A percentile compares a stretch with the other conserved stretches of the same genome.
Evolutionary conservation across 2,113 vertebrate genomes (phyloP).

Genomic region (Dicentrarchus labrax): DNA sequence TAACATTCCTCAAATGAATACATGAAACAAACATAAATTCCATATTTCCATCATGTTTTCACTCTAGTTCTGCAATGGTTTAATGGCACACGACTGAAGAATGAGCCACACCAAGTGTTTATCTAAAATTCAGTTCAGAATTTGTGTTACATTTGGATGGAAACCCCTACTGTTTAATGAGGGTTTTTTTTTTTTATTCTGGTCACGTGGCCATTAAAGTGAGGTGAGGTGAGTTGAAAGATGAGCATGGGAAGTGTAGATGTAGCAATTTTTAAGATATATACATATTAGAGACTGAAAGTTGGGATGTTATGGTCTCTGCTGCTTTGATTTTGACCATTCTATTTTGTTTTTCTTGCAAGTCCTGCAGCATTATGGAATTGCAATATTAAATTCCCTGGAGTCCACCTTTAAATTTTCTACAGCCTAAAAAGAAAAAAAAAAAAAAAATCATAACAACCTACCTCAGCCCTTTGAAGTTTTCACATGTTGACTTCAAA

Average conservation of each 20-base stretch:
- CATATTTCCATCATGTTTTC: too few relatives aligned
- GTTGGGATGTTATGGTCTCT: not conserved
- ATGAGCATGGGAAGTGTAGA: not conserved
- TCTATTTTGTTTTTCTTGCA: not conserved
- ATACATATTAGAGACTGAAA: not conserved
- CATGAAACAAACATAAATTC: not conserved
- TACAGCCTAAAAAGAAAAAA: slow-evolving; percentile 3
- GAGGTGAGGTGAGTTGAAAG: not conserved
- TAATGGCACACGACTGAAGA: not conserved
- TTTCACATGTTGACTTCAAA: slow-evolving; percentile 33
- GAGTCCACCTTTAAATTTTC: not conserved
- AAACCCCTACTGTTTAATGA: not conserved
- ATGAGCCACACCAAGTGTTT: too few relatives aligned
- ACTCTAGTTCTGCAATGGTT: not conserved
- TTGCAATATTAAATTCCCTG: not conserved
- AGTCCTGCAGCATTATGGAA: not conserved
- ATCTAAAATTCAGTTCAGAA: not conserved
- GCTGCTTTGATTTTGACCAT: not conserved
- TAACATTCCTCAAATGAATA: not conserved
- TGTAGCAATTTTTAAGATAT: not conserved
- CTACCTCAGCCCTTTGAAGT: slow-evolving; percentile 13
- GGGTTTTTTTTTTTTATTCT: not conserved
- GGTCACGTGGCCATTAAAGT: not conserved
- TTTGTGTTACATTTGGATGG: not conserved
- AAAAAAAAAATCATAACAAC: slow-evolving; percentile 17